Base-by-base conservation (phyloP, 2,113 vertebrate genomes). In the Chloropsis cyanopogon region DNA sequence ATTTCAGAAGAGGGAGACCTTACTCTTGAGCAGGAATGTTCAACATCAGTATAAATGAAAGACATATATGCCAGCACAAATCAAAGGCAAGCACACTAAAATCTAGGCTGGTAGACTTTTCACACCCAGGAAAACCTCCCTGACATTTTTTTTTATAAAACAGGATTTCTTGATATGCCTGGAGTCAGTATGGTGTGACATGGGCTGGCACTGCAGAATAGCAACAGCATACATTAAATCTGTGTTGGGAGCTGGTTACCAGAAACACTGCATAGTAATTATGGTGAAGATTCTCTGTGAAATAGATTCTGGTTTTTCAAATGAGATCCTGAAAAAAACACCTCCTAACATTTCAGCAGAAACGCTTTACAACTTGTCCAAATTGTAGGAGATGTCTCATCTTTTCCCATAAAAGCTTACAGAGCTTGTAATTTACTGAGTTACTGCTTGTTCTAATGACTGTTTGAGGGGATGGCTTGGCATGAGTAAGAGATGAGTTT, bases 341-440 rank as follows among this genome's bases (percentile, higher is more conserved):
- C 42, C 28, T 70, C 49, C 54, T 71, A 92, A 61, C 46, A 35
- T 60, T 94, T 91, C 82, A 59, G 72, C 37, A 91, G 88, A 86
- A 95, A 81, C 2, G 3, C 41, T 88, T 90, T 91, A 37, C 21
- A 72, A 46, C 52, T 81, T 76, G 14, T 41, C 84, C 53, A 57
- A 87, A 91, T 44, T 84, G 71, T 59, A 91, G 14, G 82, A 78
- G 72, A 75, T 41, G 76, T 84, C 46, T 90, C 63, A 66, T 93
- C 73, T 92, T 91, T 89, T 80, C n/a, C 89, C 64, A 94, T 75
- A 64, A 93, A 90, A 33, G 44, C 33, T 83, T 46, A 35, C 24
- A 81, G 83, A 86, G 69, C 44, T 76, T 89, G 49, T 79, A 64
- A 86, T 93, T 94, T 78, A 89, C 35, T n/a, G 46, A 68, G n/a